Evolutionary conservation across 2,888 invertebrate genomes (phyloP).

Genomic region (Tanytarsus gracilentus): DNA sequence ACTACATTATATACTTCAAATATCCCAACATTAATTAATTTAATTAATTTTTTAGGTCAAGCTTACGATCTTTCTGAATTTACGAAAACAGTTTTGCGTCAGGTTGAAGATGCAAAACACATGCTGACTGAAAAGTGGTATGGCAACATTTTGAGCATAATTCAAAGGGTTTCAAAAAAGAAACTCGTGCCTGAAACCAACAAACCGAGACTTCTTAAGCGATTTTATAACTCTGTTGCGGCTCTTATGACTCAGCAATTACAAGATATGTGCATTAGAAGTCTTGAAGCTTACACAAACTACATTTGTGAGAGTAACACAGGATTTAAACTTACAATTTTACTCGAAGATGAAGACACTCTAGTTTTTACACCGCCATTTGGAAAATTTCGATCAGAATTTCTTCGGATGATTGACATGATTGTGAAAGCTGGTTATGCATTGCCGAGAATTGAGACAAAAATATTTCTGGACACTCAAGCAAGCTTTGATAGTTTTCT

Average conservation of each 20-base stretch:
- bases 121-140: conserved; percentile 51
- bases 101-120: conserved; percentile 59
- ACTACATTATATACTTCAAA: too few relatives aligned
- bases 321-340: conserved; percentile 48
- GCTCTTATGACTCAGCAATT: conserved; percentile 83
- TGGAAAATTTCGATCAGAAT: conserved; percentile 59
- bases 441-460: conserved; percentile 70
- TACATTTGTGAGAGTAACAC: conserved; percentile 65
- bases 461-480: conserved; percentile 56
- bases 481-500: conserved; percentile 1
- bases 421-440: conserved; percentile 62
- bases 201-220: conserved; percentile 55
- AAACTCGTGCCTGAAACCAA: conserved; percentile 58
- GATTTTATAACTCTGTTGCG: conserved; percentile 77
- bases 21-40: too few relatives aligned
- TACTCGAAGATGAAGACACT: conserved; percentile 45
- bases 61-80: conserved; percentile 42
- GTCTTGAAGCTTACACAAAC: conserved; percentile 66
- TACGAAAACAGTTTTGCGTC: conserved; percentile 43
- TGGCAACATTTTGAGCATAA: conserved; percentile 39
- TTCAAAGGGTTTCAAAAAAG: conserved; percentile 54
- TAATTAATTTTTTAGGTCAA: too few relatives aligned
- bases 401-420: conserved; percentile 62
- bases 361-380: conserved; percentile 68
- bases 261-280: conserved; percentile 69